Base-by-base conservation (phyloP, 1,140 invertebrate genomes). In the Antheraea mylitta region DNA sequence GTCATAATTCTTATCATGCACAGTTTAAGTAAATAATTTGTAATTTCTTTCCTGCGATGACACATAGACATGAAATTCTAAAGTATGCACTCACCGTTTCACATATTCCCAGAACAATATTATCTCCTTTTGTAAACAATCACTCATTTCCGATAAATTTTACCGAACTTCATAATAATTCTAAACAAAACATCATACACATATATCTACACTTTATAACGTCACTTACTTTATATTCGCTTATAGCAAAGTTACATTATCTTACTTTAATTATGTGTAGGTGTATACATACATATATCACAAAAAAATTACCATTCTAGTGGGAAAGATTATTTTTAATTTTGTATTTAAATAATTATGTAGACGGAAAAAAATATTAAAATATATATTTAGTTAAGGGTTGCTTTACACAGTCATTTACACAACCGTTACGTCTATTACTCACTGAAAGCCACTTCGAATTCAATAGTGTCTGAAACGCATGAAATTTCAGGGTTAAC, bases 101-200 rank as follows among this genome's bases (percentile, higher is more conserved):
- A 91, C 79, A 61, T 89, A 91, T 68, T 91, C 89, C 89, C 89
- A 91, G 72, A 91, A 91, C 59, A 87, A 48, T 69, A 78, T 79
- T 60, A 91, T 89, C 64, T 91, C 89, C 63, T 87, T 81, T 71
- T 88, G 86, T 67, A 91, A 75, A 58, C 68, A 78, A 67, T 78
- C 73, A 72, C 81, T 83, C 84, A 88, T 89, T 42, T 71, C 68
- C 18, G 48, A 37, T 30, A 58, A 58, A 61, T 60, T 13, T 0
- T 30, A 22, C 30, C 13, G 1, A 61, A 61, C 16, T 19, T 30
- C 60, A n/a, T 61, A 11, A 16, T 2, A 61, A 11, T 61, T 61
- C 16, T 30, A 61, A 61, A 61, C 30, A 36, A 11, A 30, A 0
- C 19, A 36, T 61, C 30, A 22, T 30, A 60, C 22, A 61, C 8